Conservation (phyloP, 2,888 invertebrate genomes). For the Stenoptilia bipunctidactyla region DNA sequence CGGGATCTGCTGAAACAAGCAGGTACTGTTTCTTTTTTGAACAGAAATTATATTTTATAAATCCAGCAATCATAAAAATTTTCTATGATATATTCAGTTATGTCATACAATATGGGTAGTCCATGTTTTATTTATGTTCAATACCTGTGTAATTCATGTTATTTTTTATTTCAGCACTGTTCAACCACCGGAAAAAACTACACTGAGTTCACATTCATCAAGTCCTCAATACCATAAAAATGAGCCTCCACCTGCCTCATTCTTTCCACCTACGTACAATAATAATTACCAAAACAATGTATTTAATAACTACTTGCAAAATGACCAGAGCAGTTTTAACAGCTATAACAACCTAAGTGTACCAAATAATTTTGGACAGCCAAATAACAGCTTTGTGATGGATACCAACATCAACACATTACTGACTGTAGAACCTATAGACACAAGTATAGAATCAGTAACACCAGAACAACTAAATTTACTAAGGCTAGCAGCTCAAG, state of each 20-base stretch:
- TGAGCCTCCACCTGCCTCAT: slow-evolving; percentile 26
- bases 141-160: too few relatives aligned
- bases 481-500: slow-evolving; percentile 60
- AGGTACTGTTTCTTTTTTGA: too few relatives aligned
- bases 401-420: slow-evolving; percentile 43
- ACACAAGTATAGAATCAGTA: slow-evolving; percentile 32
- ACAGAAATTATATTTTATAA: too few relatives aligned
- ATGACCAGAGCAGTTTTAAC: slow-evolving; percentile 42
- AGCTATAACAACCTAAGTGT: slow-evolving; percentile 37
- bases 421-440: slow-evolving; percentile 42
- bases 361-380: slow-evolving; percentile 39
- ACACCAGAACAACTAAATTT: slow-evolving; percentile 59
- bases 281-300: slow-evolving; percentile 34
- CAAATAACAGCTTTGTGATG: slow-evolving; percentile 43
- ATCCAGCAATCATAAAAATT: too few relatives aligned
- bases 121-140: too few relatives aligned
- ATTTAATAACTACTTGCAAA: slow-evolving; percentile 31
- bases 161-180: slow-evolving; percentile 29
- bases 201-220: slow-evolving; percentile 30
- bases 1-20: slow-evolving; percentile 53
- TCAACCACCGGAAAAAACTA: slow-evolving; percentile 48
- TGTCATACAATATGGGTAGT: too few relatives aligned
- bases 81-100: too few relatives aligned
- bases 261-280: slow-evolving; percentile 32
- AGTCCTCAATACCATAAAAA: slow-evolving; percentile 39